Evolutionary conservation across 2,888 invertebrate species (phyloP).

Genomic region (Globia sparganii): DNA sequence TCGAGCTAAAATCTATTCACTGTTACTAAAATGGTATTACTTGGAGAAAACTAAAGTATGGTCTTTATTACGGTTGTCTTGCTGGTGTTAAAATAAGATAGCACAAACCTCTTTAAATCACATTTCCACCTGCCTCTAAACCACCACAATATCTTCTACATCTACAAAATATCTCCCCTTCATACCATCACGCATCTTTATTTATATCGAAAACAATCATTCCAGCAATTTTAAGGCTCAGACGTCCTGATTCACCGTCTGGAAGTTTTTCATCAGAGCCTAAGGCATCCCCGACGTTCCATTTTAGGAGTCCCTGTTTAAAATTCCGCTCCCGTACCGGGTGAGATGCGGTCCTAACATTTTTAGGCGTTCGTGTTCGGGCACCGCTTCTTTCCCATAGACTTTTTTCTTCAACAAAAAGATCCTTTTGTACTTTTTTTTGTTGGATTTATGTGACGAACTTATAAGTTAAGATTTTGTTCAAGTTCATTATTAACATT

Average conservation of each 20-base stretch:
- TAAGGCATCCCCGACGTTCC: constrained; percentile 79
- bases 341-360: constrained; percentile 84
- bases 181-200: constrained; percentile 56
- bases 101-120: constrained; percentile 20
- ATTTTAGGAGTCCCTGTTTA: constrained; percentile 85
- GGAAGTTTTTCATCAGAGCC: constrained; percentile 75
- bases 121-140: constrained; percentile 24
- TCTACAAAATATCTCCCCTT: constrained; percentile 15
- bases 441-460: constrained; percentile 68
- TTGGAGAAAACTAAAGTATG: constrained; percentile 9
- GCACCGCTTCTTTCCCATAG: constrained; percentile 81
- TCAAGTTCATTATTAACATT: constrained; percentile 65
- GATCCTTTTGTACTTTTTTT: constrained; percentile 72
- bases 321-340: constrained; percentile 86
- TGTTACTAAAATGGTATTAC: constrained; percentile 4
- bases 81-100: constrained; percentile 9
- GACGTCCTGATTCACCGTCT: constrained; percentile 73
- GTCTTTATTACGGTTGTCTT: background rate
- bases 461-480: constrained; percentile 63
- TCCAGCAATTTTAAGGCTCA: constrained; percentile 58
- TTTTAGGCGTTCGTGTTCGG: constrained; percentile 86
- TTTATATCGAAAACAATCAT: constrained; percentile 66
- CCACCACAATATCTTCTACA: constrained; percentile 23
- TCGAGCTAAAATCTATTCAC: constrained; percentile 8
- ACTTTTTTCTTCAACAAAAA: constrained; percentile 73